phyloP scores from a whole-genome alignment of 2,113 vertebrate species.

The Felis chaus region DNA sequence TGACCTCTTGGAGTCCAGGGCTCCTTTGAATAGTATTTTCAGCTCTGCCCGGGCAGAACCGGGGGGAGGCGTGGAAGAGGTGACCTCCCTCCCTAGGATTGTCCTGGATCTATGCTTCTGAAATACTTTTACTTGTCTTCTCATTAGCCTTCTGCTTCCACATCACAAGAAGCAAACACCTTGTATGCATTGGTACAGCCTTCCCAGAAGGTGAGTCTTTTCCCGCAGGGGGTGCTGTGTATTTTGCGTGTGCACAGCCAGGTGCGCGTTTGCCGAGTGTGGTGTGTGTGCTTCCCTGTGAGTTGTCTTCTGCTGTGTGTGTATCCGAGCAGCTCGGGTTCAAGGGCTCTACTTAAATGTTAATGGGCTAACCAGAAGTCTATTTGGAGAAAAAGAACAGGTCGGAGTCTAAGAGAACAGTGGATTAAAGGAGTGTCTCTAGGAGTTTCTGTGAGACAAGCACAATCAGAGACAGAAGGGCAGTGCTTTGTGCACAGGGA shows the following conservation, averaged over 20 bases:
- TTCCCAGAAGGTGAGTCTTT: slow-evolving; percentile 41
- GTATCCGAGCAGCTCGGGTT: neutral
- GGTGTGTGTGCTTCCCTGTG: neutral
- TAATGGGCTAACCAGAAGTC: neutral
- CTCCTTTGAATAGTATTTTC: neutral
- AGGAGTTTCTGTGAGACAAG: neutral
- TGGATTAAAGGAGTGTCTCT: neutral
- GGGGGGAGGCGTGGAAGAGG: neutral
- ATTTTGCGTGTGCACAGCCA: neutral
- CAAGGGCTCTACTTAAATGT: neutral
- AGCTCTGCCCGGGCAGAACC: neutral
- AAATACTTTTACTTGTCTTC: neutral
- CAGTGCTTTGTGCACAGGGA: neutral
- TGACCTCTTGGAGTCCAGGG: neutral
- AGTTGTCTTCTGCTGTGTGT: neutral
- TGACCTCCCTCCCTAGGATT: neutral
- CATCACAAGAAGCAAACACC: neutral
- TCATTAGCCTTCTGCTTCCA: slow-evolving; percentile 24
- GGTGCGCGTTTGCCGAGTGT: neutral
- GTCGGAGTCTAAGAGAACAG: neutral
- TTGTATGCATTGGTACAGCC: slow-evolving; percentile 26
- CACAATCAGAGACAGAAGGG: neutral
- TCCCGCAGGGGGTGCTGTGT: too few relatives aligned
- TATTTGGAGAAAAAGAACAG: neutral
- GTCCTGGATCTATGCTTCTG: neutral